A percentile compares a stretch with the other conserved stretches of the same genome.
Conservation (phyloP, 1,140 invertebrate species). For the Helicorthomorpha holstii region DNA sequence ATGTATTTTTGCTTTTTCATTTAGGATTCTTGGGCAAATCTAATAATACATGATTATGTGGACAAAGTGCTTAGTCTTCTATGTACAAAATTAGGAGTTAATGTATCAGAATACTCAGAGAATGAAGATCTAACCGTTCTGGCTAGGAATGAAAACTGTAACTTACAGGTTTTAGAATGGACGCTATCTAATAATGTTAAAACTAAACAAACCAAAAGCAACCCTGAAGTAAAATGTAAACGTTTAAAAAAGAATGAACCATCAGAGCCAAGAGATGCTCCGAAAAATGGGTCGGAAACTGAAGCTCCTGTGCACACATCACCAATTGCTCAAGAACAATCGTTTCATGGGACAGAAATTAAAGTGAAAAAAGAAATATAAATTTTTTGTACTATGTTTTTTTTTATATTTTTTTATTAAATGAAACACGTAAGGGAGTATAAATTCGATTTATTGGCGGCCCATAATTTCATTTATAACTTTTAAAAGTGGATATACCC, state of each 20-base stretch:
- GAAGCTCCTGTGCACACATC: too few species aligned
- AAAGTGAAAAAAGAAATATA: neutral
- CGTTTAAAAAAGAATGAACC: neutral
- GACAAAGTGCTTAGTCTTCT: conserved; percentile 65
- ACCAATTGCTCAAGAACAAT: too few species aligned
- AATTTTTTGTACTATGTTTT: neutral
- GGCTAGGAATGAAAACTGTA: conserved; percentile 2
- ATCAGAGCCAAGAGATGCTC: neutral
- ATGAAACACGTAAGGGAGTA: neutral
- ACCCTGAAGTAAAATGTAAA: neutral
- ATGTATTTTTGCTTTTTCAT: conserved; percentile 21
- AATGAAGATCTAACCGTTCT: conserved; percentile 37
- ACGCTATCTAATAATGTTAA: neutral
- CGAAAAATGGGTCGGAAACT: too few species aligned
- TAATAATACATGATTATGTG: conserved; percentile 77
- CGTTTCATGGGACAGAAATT: neutral
- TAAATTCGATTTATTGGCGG: neutral
- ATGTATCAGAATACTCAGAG: conserved; percentile 48
- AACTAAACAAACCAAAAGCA: neutral
- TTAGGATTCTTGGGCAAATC: conserved; percentile 76
- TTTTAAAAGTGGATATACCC: neutral
- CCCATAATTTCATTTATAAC: neutral
- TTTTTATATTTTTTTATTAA: neutral
- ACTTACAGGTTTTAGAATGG: neutral
- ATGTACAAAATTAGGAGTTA: conserved; percentile 48